Base-by-base conservation (phyloP, 2,888 invertebrate species). In the Melikaiella ostensackeni region DNA sequence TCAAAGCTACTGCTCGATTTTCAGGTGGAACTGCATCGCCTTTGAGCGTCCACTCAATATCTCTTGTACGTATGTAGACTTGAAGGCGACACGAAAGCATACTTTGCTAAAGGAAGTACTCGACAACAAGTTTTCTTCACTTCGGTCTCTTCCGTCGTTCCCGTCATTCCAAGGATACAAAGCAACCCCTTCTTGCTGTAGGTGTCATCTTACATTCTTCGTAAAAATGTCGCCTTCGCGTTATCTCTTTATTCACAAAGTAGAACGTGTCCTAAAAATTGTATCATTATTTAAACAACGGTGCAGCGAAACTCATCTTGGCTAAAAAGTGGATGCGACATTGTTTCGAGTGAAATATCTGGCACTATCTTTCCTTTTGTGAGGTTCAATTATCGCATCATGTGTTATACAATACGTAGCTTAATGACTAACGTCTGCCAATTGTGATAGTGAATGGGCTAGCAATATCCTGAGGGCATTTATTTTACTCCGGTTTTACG, bases 101-200 rank as follows among this genome's bases (percentile, higher is more conserved):
- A 59, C 75, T 75, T 64, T 33, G 30, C 33, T 50, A n/a, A 30
- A 42, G 42, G 42, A 64, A 81, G 78, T 77, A 75, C 62, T 78
- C 83, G 83, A 81, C 84, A 85, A 83, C 84, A 79, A 83, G 83
- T 82, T 84, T 82, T 80, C 79, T 77, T 63, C 79, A 78, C 76
- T 57, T 59, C 75, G 78, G 79, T 78, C 82, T 78, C 73, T 74
- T 57, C 21, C 75, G 19, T 46, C 50, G 75, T 35, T 27, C 62
- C 62, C 4, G 57, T 57, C 27, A 27, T 27, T 27, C 16, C 7
- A 59, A 27, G 27, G 59, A 59, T 59, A 59, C 27, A 59, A 59
- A 16, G 27, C 59, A 59, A 59, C 59, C 27, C 24, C 27, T 59
- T 59, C 59, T 59, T 16, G 59, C 16, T 27, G 6, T 11, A 27